phyloP scores from a whole-genome alignment of 2,113 vertebrate genomes.

The Hiodon alosoides region DNA sequence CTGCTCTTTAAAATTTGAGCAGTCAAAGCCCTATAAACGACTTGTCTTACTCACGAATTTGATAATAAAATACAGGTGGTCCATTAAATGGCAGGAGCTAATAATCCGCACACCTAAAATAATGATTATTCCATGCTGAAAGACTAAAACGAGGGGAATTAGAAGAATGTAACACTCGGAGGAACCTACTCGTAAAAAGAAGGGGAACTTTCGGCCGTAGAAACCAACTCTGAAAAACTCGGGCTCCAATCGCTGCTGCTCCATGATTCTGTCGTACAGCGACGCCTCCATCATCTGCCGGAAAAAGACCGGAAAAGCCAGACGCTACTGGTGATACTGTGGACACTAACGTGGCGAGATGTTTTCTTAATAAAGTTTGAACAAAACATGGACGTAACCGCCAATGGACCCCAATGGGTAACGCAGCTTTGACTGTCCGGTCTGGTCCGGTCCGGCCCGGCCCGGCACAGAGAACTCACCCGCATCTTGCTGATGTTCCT shows the following conservation, averaged over 20 bases:
- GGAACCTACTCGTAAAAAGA: slow-evolving; percentile 87
- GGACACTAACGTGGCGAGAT: neutral
- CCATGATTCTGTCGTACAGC: slow-evolving; percentile 99
- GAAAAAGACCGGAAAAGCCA: neutral
- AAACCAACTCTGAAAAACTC: slow-evolving; percentile 98
- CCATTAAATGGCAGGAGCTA: no score
- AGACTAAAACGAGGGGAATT: no score
- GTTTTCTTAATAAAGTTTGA: no score
- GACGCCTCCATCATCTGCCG: slow-evolving; percentile 91
- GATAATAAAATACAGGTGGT: no score
- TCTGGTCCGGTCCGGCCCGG: neutral
- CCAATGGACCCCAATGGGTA: no score
- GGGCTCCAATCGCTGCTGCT: slow-evolving; percentile 91
- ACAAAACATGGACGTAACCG: no score
- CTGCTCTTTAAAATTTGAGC: neutral
- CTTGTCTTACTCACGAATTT: no score
- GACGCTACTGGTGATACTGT: neutral
- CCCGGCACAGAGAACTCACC: slow-evolving; percentile 60
- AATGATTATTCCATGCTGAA: no score
- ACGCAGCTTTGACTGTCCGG: no score
- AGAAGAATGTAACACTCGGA: neutral
- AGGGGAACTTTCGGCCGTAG: slow-evolving; percentile 97
- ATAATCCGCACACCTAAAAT: no score
- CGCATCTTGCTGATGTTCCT: slow-evolving; percentile 98
- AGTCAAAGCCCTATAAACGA: neutral